Evolutionary conservation across 2,113 vertebrate species (phyloP), one percentile per base, ranked within the genome.

Genomic region (Mobula hypostoma): DNA sequence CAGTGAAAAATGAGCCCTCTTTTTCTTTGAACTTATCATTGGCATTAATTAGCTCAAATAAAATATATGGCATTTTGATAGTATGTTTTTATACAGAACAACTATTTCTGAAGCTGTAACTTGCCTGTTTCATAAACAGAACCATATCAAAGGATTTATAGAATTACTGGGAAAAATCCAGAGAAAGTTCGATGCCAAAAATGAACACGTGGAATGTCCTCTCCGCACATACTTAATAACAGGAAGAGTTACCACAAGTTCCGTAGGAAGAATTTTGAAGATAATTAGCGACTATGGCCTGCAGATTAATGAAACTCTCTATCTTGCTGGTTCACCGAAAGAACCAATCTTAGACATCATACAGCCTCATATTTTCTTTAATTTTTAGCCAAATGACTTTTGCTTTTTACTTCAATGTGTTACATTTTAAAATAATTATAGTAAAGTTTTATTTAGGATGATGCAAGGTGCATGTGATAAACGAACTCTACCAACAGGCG

Each of bases 161-260:
- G 70, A 94, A 76, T 56, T 63, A 61, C 80, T 94, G 94, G 94
- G 94, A 78, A 87, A 88, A 68, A 94, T 94, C 87, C 94, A 94
- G 94, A 87, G 56, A 87, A 94, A 94, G 58, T 77, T 94, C 87
- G 58, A 74, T 48, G 82, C 66, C 48, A 72, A 94, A 92, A 88
- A 76, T 48, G 68, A 94, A 77, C 94, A 70, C 66, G 17, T 56
- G 82, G 87, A 87, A 77, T 94, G 94, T 88, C 94, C 94, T 70
- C 32, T 94, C 82, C 94, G 94, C 36, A 94, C 94, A 88, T 94
- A 94, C 87, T 77, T 94, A 77, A 88, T 94, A 66, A 94, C 94
- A 61, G 87, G 24, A 92, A 83, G 70, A 70, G 17, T 36, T 24
- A 21, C 94, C 24, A 68, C 70, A 68, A 94, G 88, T 40, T 56